Base-by-base conservation (phyloP, 2,888 invertebrate species). In the Acrocyrtus sp. region DNA sequence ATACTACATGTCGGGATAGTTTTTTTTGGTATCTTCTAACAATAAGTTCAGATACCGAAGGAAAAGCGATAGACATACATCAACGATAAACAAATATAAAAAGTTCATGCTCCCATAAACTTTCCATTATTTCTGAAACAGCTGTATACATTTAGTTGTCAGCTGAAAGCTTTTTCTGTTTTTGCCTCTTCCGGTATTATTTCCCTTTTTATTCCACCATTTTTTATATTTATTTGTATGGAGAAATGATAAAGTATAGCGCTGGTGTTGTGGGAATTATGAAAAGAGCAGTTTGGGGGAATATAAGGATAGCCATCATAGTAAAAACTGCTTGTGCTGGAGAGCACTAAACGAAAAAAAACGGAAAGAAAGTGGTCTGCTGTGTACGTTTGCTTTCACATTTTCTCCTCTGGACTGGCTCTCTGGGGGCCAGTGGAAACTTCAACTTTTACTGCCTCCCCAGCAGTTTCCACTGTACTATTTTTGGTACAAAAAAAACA, bases 161-260 rank as follows among this genome's bases (percentile, higher is more conserved):
- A 50, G 48, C 50, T 58, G 43, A 41, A 67, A 67, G 51, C 51
- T 57, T 51, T 27, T n/a, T 58, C n/a, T 34, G 39, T n/a, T n/a
- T n/a, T n/a, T n/a, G n/a, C 50, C 22, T 15, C 41, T 57, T 67
- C 27, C n/a, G 50, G 50, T 67, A 67, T 67, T 67, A 67, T 50
- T 58, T 50, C 43, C 66, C n/a, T n/a, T n/a, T 51, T 58, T 67
- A 58, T 67, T 58, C 29, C 34, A 27, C 21, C 66, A 67, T 67
- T 67, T 67, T 67, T 67, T 50, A n/a, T n/a, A n/a, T n/a, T n/a
- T n/a, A n/a, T n/a, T n/a, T n/a, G n/a, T n/a, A 67, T 41, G 24
- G 26, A 57, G 21, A 50, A 41, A 67, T 67, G 66, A 67, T 67
- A 58, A 67, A 67, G 66, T 48, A 67, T 67, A 58, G 66, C 43